These are phyloP conservation scores for Xiphophorus maculatus DNA, from an alignment of 2,113 vertebrate genomes.

Conservation along the genomic window DNA sequence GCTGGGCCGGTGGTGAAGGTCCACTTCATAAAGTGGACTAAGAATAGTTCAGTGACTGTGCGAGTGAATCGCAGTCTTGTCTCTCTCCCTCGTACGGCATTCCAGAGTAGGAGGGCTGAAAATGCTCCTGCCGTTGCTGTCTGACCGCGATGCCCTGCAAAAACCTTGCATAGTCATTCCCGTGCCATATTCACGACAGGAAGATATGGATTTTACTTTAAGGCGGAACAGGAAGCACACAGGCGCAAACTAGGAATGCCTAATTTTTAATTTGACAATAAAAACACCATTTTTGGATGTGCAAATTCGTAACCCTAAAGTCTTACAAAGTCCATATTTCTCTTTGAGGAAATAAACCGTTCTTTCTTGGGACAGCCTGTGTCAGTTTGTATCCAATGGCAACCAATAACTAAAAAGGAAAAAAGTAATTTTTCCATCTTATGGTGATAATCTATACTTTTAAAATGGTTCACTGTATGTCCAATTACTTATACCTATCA, in stretches of 20 bases:
- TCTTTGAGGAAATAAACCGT: not conserved
- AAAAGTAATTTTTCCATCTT: not conserved
- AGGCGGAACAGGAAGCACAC: not conserved
- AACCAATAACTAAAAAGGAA: not conserved
- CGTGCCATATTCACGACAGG: not conserved
- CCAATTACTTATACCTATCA: not conserved
- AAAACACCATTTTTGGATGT: not conserved
- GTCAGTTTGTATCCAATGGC: not conserved
- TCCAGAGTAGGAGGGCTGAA: constrained; percentile 78
- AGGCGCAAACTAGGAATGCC: not conserved
- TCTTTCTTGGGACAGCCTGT: not conserved
- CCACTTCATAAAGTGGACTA: constrained; percentile 75
- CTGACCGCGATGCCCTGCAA: constrained; percentile 45
- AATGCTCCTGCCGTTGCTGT: constrained; percentile 67
- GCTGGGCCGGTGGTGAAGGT: constrained; percentile 11
- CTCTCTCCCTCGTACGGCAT: constrained; percentile 67
- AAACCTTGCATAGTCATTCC: constrained; percentile 37
- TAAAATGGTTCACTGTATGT: not conserved
- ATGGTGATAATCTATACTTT: not conserved
- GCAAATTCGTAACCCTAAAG: not conserved
- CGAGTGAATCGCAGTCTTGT: constrained; percentile 73
- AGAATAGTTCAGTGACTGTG: constrained; percentile 73
- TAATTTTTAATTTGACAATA: not conserved
- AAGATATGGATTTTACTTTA: constrained; percentile 33
- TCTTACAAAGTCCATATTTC: not conserved